Evolutionary conservation across 2,888 invertebrate species (phyloP).

Genomic region (Hirtodrosophila trivittata): DNA sequence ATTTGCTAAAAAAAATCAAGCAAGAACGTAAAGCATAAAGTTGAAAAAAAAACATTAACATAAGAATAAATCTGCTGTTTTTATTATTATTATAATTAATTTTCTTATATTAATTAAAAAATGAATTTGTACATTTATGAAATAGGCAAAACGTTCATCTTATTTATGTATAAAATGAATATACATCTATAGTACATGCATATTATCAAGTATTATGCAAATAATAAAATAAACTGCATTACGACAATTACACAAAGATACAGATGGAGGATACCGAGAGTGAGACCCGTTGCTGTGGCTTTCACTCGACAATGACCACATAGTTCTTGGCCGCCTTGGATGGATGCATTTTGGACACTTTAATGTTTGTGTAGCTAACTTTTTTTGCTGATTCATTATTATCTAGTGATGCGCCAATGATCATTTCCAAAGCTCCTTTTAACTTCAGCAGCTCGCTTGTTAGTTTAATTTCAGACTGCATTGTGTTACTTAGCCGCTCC

Average conservation of each 20-base stretch:
- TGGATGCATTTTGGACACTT: conserved; percentile 67
- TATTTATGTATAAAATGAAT: conserved; percentile 27
- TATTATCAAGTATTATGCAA: conserved; percentile 12
- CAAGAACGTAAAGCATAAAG: conserved; percentile 23
- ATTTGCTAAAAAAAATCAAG: conserved; percentile 48
- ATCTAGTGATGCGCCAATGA: conserved; percentile 85
- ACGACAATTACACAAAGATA: background rate
- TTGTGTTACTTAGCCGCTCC: conserved; percentile 86
- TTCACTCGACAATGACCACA: conserved; percentile 59
- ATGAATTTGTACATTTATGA: conserved; percentile 43
- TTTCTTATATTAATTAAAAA: conserved; percentile 44
- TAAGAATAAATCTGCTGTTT: conserved; percentile 34
- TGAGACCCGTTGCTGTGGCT: too few species aligned
- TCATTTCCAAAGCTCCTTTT: conserved; percentile 88
- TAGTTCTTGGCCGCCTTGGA: conserved; percentile 77
- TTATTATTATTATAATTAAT: conserved; percentile 21
- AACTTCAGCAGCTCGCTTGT: conserved; percentile 87
- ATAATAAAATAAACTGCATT: conserved; percentile 7
- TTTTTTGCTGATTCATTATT: conserved; percentile 83
- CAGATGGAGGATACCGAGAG: too few species aligned
- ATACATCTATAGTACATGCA: conserved; percentile 31
- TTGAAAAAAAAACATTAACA: conserved; percentile 32
- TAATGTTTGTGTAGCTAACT: conserved; percentile 13
- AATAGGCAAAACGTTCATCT: conserved; percentile 41
- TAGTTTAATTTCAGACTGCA: conserved; percentile 89